A percentile compares a stretch with the other conserved stretches of the same genome.
These are phyloP conservation scores for Heterohyrax brucei DNA, from an alignment of 2,797 vertebrate species.

Conservation along the genomic window DNA sequence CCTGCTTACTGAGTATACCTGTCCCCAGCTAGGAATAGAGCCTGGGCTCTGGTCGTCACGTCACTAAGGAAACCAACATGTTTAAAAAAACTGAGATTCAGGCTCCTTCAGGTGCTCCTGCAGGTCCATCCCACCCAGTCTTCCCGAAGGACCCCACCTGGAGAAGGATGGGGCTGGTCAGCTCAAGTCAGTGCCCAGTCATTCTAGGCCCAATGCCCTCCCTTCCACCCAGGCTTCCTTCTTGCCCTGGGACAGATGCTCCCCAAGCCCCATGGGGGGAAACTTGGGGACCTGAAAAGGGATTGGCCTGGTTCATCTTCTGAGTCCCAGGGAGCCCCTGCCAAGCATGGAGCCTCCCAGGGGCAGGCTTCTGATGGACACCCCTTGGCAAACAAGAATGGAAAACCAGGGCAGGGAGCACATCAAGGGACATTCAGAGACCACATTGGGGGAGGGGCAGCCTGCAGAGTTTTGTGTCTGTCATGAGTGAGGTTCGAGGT, in stretches of 20 bases:
- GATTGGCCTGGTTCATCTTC: background rate
- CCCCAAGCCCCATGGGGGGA: background rate
- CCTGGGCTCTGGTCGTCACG: background rate
- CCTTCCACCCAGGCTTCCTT: background rate
- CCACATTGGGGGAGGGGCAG: background rate
- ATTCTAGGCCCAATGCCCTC: background rate
- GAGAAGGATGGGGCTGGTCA: background rate
- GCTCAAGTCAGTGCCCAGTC: background rate
- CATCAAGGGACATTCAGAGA: background rate
- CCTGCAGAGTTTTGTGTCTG: accelerated
- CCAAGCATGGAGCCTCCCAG: background rate
- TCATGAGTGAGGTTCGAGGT: background rate
- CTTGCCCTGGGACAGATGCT: background rate
- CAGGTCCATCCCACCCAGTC: accelerated
- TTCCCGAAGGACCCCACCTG: accelerated
- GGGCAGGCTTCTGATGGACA: background rate
- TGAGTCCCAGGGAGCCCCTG: background rate
- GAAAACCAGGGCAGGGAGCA: background rate
- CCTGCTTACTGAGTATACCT: too few relatives aligned
- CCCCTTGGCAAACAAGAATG: background rate
- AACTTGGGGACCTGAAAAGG: background rate
- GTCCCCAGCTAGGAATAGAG: too few relatives aligned
- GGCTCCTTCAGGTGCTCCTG: accelerated
- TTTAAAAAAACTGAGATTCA: background rate
- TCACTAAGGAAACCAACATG: background rate